Base-by-base conservation (phyloP, 1,140 invertebrate genomes). In the Paracyclopina nana region DNA sequence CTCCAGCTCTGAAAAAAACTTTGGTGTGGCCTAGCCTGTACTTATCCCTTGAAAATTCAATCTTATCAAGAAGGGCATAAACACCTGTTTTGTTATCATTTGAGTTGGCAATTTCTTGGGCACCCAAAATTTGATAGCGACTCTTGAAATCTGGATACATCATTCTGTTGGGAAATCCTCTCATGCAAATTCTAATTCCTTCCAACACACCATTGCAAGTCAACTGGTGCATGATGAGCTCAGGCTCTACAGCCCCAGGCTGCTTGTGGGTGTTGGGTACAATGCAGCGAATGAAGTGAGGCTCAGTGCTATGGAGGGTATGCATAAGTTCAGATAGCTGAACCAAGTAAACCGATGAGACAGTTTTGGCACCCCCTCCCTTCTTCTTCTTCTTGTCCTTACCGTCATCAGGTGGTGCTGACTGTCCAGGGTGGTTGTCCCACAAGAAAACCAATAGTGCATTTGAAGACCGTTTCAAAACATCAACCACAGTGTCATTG, bases 151-250 rank as follows among this genome's bases (percentile, higher is more conserved):
- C 95, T 62, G 90, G 83, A 72, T 98, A 98, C 56, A 88, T 77
- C 82, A 98, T 92, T 70, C 94, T 85, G 82, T 98, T 98, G 74
- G 94, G 94, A 82, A 98, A 98, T 68, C 95, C 95, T 78, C 99
- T 98, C 72, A 95, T 82, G 70, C 95, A 99, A 75, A 99, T 99
- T 90, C 95, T 88, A 75, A 99, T 99, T 73, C 95, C 95, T 82
- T 99, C 95, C 77, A 99, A 82, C 72, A 99, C 95, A 92, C 95
- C 95, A 78, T 99, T 99, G 82, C 95, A 99, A 58, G 92, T 96
- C 60, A 99, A 75, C 76, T 99, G 95, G 70, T 99, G 86, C 82
- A 95, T 91, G 44, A 99, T 92, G 70, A 99, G 76, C 65, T 87
- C 84, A 55, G 95, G 91, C 68, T 99, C 95, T 68, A 98, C 94